Base-by-base conservation (phyloP, 2,797 vertebrate genomes). In the Esox lucius region DNA sequence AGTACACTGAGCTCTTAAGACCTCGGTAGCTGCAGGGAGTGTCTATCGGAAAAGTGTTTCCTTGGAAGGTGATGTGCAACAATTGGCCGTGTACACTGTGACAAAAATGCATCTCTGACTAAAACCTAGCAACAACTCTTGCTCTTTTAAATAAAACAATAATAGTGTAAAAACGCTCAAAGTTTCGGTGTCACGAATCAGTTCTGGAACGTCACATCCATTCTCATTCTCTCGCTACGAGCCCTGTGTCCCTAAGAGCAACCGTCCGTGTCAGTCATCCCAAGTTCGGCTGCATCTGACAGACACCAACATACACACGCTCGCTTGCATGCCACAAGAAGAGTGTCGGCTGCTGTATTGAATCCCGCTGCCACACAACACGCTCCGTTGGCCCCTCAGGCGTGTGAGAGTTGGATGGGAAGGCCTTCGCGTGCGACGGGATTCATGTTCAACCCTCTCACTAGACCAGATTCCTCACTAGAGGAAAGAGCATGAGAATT, bases 401-500 rank as follows among this genome's bases (percentile, higher is more conserved):
- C 28, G 68, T 49, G 42, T 28, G 22, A 48, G 42, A 42, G 24
- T 42, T 69, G 4, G 39, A 15, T 0, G 22, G 17, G 68, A 46
- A 49, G 22, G n/a, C 42, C 42, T 31, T 49, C 22, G 69, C 69
- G 26, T 71, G 69, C 49, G 42, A 71, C 4, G 0, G 12, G 22
- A 26, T 26, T 15, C 69, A 19, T 31, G 48, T 53, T 70, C 28
- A 70, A 48, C 46, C 7, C 69, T 70, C 69, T 53, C 24, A 16
- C 68, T 70, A 28, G 42, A 70, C 4, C 17, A 70, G 69, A 24
- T 31, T 70, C 17, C 28, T 31, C 26, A 53, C 48, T 53, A 26
- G 39, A 70, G 48, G 48, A 53, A 51, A 70, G 72, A 61, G 64
- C 65, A 48, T 62, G 11, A 59, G 73, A 75, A 26, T 74, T 15